Base-by-base conservation (phyloP, 64 coral and sea anemone genomes). In the Orbicella faveolata region DNA sequence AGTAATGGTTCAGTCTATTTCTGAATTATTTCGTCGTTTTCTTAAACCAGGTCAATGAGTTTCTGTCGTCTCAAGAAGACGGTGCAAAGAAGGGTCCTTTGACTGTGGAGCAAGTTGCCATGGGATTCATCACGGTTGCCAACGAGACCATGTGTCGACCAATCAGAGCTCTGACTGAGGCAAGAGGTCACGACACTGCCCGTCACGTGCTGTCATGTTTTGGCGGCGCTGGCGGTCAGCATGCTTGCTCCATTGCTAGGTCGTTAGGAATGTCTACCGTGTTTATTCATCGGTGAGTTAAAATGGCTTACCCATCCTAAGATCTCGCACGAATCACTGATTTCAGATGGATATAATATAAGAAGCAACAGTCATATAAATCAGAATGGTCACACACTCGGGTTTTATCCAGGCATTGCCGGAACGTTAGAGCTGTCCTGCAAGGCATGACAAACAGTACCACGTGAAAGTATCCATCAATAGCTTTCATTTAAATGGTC, bases 141-240 rank as follows among this genome's bases (percentile, higher is more conserved):
- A 99, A 99, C 69, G 97, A 99, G 79, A 93, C 86, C 48, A 99
- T 99, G 97, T 99, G 97, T 76, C 93, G 97, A 89, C 97, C 97
- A 92, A 99, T 99, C 91, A 95, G 97, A 92, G 93, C 94, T 1
- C 87, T 99, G 35, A 99, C 97, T 59, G 88, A 99, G 75, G 97
- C 97, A 53, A 87, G 88, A 85, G 97, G 97, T 34, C 94, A 99
- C 57, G 94, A 99, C 86, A 99, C 97, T 4, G 81, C 97, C 30
- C 89, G 92, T 30, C 97, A 99, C 52, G 97, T 99, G 44, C 65
- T 99, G 33, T 94, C 97, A n/a, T 99, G 97, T 86, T 99, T 99
- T 91, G 97, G 97, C 23, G 97, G 97, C 6, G 97, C 97, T 10
- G 97, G 97, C 13, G 97, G 97, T 4, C 97, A 99, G 16, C 97